Base-by-base conservation (phyloP, 2,797 vertebrate genomes). In the Chiroxiphia lanceolata region DNA sequence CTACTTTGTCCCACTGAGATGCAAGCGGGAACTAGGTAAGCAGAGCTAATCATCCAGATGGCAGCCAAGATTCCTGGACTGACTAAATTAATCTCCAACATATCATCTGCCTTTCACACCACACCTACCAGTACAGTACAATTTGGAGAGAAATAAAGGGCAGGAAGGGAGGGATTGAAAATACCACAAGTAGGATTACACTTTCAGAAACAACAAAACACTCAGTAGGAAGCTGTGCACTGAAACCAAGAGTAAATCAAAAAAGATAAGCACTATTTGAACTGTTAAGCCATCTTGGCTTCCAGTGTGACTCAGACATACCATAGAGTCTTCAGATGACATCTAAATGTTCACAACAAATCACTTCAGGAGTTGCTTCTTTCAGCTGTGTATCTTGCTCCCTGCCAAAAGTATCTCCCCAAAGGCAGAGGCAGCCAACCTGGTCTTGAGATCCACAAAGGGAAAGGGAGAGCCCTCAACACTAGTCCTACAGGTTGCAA, bases 81-180 rank as follows among this genome's bases (percentile, higher is more conserved):
- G 31, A 47, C 25, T 71, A 47, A 74, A 12, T 42, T 90, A 0
- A 27, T 67, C 48, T 80, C 29, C 34, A 48, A 1, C 0, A 0
- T 5, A 1, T 79, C 54, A 26, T 59, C 59, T 47, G 18, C 19
- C 14, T 83, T 83, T 86, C 27, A 31, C 16, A 53, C 31, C 3
- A 2, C 36, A 70, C n/a, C 48, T 72, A 19, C 13, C 33, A 56
- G 26, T 12, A 34, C 40, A 86, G 12, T 23, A 22, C 56, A 89
- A 15, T 65, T 36, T 78, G 20, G 22, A 25, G 38, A 76, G 14
- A 13, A 20, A 3, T 2, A 72, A 81, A 59, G 25, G 23, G 45
- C 14, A 18, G 31, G 38, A 59, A 82, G 18, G 33, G 50, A 69
- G 12, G 3, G 6, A 33, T 57, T 70, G 54, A 63, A 91, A 90